phyloP scores from a whole-genome alignment of 2,113 vertebrate genomes.

The Brienomyrus brachyistius region DNA sequence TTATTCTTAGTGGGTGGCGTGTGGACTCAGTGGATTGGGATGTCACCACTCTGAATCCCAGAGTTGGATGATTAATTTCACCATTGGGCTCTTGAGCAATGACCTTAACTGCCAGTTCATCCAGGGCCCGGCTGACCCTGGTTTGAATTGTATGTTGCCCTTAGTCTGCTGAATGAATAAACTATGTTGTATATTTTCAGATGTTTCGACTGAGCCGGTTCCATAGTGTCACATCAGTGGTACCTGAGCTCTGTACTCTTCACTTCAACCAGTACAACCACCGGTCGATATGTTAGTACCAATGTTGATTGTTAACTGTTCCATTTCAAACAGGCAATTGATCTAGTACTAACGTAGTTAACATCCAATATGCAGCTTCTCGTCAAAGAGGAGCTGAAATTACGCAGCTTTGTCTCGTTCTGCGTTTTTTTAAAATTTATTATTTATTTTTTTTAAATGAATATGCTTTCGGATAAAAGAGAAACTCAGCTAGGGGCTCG shows the following conservation, averaged over 20 bases:
- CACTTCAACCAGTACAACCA: background rate
- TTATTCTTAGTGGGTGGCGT: background rate
- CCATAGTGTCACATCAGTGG: background rate
- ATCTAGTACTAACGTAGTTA: background rate
- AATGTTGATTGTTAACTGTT: background rate
- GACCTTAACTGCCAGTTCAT: background rate
- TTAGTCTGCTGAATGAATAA: background rate
- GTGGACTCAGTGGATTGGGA: background rate
- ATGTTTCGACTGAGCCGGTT: background rate
- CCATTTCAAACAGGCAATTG: background rate
- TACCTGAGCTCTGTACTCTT: background rate
- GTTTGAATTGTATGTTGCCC: background rate
- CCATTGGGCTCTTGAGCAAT: background rate
- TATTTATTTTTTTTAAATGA: background rate
- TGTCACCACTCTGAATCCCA: background rate
- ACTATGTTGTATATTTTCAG: background rate
- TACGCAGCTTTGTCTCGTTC: background rate
- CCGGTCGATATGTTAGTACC: background rate
- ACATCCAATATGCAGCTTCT: background rate
- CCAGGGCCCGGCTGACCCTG: background rate
- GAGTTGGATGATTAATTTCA: background rate
- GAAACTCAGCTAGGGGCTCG: background rate
- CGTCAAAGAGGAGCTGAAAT: background rate
- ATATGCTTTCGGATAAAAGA: background rate
- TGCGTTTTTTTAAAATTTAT: background rate